Percentiles rank a stretch among this genome's conserved stretches.
phyloP scores from a whole-genome alignment of 2,113 vertebrate genomes.

The Thalassarche chlororhynchos region DNA sequence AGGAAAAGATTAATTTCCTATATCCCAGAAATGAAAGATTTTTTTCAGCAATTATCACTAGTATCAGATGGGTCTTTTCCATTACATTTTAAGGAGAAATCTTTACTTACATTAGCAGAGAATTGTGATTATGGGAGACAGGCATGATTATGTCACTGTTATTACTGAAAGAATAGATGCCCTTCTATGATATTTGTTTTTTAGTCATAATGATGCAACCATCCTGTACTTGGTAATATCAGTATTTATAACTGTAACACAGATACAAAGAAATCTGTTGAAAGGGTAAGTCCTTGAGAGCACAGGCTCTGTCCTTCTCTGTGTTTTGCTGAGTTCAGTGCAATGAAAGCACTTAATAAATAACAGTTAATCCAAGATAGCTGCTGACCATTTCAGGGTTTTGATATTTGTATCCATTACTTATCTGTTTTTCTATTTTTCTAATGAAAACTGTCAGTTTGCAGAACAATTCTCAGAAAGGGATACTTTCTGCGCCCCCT shows the following conservation, averaged over 20 bases:
- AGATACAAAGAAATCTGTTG: neutral
- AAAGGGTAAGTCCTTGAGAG: neutral
- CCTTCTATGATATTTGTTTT: neutral
- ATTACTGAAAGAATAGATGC: neutral
- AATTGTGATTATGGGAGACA: neutral
- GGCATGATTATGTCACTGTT: neutral
- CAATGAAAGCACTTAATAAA: neutral
- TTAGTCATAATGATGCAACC: neutral
- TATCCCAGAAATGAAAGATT: neutral
- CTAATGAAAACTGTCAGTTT: neutral
- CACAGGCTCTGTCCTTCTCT: neutral
- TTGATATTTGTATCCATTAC: neutral
- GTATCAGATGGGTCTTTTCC: neutral
- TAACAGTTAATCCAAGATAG: neutral
- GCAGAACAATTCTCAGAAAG: neutral
- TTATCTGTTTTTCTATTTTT: neutral
- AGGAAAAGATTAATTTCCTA: neutral
- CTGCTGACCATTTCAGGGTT: neutral
- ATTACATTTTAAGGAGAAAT: neutral
- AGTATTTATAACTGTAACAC: neutral
- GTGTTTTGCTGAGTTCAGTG: neutral
- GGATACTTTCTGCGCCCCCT: neutral
- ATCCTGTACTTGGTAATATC: neutral
- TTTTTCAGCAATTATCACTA: neutral
- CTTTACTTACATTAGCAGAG: neutral